These are phyloP conservation scores for Choreutis nemorana DNA, from an alignment of 2,888 invertebrate species.

Conservation along the genomic window DNA sequence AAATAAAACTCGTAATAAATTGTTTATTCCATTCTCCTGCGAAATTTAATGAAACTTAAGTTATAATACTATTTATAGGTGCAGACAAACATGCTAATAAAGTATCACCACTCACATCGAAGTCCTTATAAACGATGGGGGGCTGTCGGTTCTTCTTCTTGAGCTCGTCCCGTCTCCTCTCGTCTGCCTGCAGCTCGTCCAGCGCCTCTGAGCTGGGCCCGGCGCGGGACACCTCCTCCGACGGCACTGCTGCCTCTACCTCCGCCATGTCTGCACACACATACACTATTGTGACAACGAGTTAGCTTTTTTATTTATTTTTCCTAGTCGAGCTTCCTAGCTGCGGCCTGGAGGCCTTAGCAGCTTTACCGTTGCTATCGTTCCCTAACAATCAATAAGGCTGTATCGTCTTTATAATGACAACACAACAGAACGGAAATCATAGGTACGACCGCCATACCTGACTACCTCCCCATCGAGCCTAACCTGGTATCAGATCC, in stretches of 20 bases:
- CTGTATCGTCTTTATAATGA: too few species aligned
- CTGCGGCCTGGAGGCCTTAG: too few species aligned
- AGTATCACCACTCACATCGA: conserved; percentile 73
- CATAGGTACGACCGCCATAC: too few species aligned
- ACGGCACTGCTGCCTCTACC: conserved; percentile 22
- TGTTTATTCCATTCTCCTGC: too few species aligned
- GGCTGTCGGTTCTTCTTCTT: conserved; percentile 78
- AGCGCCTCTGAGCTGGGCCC: conserved; percentile 41
- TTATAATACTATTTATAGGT: too few species aligned
- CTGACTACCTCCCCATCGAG: too few species aligned
- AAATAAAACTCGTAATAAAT: too few species aligned
- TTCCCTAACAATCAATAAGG: not conserved
- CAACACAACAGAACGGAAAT: too few species aligned
- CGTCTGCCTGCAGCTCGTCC: conserved; percentile 60
- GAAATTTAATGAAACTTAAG: too few species aligned
- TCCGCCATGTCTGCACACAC: conserved; percentile 43
- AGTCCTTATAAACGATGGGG: conserved; percentile 79
- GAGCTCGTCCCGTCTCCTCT: conserved; percentile 72
- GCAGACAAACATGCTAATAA: too few species aligned
- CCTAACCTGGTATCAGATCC: too few species aligned
- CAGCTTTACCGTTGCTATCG: too few species aligned
- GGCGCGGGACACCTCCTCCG: conserved; percentile 33
- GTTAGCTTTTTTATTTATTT: not conserved
- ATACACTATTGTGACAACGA: not conserved
- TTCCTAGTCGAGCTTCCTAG: not conserved